These are phyloP conservation scores for Myiozetetes cayanensis DNA, from an alignment of 2,113 vertebrate genomes.

Conservation along the genomic window DNA sequence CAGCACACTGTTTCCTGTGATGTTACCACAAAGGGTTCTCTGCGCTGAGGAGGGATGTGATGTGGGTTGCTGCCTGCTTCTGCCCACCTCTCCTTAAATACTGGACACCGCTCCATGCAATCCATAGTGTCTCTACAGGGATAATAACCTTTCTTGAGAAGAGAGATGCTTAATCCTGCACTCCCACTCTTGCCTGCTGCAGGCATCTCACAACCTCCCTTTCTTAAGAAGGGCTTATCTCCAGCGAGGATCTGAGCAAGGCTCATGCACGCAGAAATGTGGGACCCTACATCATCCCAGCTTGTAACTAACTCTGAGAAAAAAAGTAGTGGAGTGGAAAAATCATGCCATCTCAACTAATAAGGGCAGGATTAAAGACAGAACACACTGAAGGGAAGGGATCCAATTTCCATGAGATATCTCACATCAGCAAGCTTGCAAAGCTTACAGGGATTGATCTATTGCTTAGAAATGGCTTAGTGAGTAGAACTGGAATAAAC, in stretches of 20 bases:
- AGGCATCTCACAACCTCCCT: background rate
- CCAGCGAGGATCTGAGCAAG: background rate
- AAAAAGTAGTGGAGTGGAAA: background rate
- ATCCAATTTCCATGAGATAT: background rate
- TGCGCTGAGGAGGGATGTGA: background rate
- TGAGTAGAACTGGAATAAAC: background rate
- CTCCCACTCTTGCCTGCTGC: background rate
- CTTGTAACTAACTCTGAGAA: background rate
- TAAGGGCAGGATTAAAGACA: background rate
- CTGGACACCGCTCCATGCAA: background rate
- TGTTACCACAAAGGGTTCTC: background rate
- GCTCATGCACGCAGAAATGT: background rate
- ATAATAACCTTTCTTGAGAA: background rate
- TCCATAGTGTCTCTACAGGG: background rate
- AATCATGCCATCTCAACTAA: background rate
- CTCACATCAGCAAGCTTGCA: background rate
- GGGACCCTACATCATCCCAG: background rate
- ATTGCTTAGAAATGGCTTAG: background rate
- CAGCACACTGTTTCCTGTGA: rapidly evolving
- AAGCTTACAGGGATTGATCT: background rate
- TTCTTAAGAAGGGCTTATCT: background rate
- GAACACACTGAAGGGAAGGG: background rate
- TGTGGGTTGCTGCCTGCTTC: background rate
- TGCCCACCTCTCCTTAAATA: background rate
- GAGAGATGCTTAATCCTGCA: background rate